Conservation (phyloP, 2,797 vertebrate genomes). For the Pseudomugil tenellus region DNA sequence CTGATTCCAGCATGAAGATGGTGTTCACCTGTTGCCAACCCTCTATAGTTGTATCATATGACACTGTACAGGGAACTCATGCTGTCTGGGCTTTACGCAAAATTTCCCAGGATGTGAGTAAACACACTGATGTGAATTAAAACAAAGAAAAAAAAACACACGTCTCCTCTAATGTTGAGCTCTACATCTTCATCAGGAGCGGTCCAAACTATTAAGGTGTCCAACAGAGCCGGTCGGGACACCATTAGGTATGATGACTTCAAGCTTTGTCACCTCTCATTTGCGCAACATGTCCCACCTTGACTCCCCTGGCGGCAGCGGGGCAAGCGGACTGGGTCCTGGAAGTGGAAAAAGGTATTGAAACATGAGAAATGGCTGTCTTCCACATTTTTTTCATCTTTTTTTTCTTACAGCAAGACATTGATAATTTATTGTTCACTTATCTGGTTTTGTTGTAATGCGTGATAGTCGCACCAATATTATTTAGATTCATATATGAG, state of each 20-base stretch:
- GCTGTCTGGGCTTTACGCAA: conserved; percentile 91
- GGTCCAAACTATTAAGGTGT: conserved; percentile 88
- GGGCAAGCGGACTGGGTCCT: conserved; percentile 30
- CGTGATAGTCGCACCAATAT: neutral
- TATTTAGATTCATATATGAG: neutral
- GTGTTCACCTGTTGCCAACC: conserved; percentile 89
- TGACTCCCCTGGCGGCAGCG: conserved; percentile 83
- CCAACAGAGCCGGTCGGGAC: conserved; percentile 82
- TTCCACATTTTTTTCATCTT: too few species aligned
- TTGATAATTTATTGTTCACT: neutral
- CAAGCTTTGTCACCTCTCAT: conserved; percentile 87
- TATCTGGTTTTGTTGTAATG: neutral
- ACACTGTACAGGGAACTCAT: conserved; percentile 89
- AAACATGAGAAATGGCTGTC: neutral
- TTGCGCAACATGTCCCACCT: conserved; percentile 90
- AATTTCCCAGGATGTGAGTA: conserved; percentile 89
- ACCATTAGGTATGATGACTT: conserved; percentile 81
- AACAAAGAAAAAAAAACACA: neutral
- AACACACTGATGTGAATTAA: neutral
- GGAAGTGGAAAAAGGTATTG: conserved; percentile 58
- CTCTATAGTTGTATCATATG: conserved; percentile 93
- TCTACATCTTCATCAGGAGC: conserved; percentile 82
- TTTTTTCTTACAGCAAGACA: too few species aligned
- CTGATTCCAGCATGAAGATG: conserved; percentile 89
- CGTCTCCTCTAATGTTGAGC: neutral